These are phyloP conservation scores for Tapirus indicus DNA, from an alignment of 2,797 vertebrate species.

Conservation along the genomic window DNA sequence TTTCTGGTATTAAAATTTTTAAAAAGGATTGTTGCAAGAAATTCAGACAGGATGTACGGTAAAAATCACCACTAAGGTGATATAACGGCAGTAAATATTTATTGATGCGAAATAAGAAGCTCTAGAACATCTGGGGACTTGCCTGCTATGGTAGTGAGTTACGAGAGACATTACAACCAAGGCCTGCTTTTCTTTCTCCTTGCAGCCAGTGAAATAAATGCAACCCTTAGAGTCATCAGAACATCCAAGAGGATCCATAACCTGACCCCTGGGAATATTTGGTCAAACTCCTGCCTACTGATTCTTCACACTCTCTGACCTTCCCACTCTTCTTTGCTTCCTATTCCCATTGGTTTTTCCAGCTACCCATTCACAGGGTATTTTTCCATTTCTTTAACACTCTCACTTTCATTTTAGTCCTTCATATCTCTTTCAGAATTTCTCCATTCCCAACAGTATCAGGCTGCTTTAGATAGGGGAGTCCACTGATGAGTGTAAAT, in stretches of 20 bases:
- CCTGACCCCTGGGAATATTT: not conserved
- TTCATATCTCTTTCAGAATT: not conserved
- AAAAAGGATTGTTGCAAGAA: constrained; percentile 46
- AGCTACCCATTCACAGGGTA: not conserved
- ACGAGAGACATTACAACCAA: not conserved
- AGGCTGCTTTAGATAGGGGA: not conserved
- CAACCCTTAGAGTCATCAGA: not conserved
- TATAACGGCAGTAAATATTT: constrained; percentile 61
- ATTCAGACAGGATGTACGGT: constrained; percentile 69
- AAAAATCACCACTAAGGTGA: constrained; percentile 59
- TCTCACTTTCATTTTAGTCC: not conserved
- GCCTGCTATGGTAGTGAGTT: not conserved
- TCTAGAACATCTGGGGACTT: constrained; percentile 23
- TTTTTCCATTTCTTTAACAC: not conserved
- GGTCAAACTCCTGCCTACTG: not conserved
- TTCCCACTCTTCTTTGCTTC: not conserved
- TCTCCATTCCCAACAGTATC: not conserved
- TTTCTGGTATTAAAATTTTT: constrained; percentile 67
- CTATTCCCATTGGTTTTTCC: not conserved
- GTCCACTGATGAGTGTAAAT: not conserved
- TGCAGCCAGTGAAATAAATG: constrained; percentile 35
- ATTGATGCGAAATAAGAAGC: constrained; percentile 61
- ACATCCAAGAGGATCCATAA: not conserved
- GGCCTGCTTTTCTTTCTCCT: not conserved
- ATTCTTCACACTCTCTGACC: not conserved